phyloP scores from a whole-genome alignment of 2,888 invertebrate species.

The Drosophila prostipennis region DNA sequence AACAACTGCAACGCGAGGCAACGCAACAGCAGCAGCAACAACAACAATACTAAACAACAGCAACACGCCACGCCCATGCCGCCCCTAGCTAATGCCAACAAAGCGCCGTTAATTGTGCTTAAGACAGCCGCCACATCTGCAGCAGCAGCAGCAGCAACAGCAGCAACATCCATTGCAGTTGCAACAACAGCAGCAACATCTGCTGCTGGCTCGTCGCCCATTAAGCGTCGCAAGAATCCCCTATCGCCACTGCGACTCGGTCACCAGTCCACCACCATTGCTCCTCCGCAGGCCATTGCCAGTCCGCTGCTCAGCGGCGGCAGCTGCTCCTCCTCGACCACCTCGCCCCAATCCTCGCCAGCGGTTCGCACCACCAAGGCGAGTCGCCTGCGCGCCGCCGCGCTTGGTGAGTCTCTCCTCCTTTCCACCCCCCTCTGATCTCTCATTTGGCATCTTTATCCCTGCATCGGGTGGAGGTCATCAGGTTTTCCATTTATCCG shows the following conservation, averaged over 20 bases:
- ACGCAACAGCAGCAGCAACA: constrained; percentile 52
- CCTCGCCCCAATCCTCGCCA: constrained; percentile 65
- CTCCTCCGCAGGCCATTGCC: constrained; percentile 49
- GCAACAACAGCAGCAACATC: constrained; percentile 20
- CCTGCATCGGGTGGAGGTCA: constrained; percentile 6
- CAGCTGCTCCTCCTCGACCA: constrained; percentile 59
- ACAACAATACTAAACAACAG: constrained; percentile 44
- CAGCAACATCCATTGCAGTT: constrained; percentile 27
- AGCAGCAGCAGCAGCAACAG: constrained; percentile 17
- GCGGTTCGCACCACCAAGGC: constrained; percentile 89
- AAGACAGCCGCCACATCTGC: constrained; percentile 64
- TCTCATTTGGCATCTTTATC: background rate
- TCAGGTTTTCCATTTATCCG: background rate
- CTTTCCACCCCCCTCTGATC: background rate
- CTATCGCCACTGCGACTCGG: constrained; percentile 72
- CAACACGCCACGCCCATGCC: constrained; percentile 79
- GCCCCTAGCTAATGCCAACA: constrained; percentile 65
- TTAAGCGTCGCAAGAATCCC: constrained; percentile 75
- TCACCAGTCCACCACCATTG: constrained; percentile 35
- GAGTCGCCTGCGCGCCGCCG: constrained; percentile 89
- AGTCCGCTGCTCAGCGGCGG: constrained; percentile 62
- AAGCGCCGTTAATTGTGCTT: constrained; percentile 66
- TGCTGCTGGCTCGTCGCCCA: constrained; percentile 56
- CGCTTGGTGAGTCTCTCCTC: constrained; percentile 83
- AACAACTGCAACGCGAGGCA: constrained; percentile 46